Evolutionary conservation across 2,113 vertebrate species (phyloP).

Genomic region (Oryzias javanicus): DNA sequence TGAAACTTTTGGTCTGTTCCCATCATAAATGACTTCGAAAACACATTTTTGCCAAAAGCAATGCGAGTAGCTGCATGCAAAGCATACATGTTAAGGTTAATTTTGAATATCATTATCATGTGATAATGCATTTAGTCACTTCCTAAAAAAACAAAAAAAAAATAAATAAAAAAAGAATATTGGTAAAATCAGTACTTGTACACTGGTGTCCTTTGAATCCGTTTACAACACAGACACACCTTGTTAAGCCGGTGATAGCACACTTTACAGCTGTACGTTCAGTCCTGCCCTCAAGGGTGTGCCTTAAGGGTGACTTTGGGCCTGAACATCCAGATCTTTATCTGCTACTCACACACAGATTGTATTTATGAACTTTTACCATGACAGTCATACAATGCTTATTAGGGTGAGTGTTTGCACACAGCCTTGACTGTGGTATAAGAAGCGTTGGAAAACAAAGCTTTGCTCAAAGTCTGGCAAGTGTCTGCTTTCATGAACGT

Average conservation of each 20-base stretch:
- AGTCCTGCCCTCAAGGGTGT: constrained; percentile 52
- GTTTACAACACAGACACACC: constrained; percentile 51
- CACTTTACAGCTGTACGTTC: constrained; percentile 32
- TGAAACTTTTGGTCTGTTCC: background rate
- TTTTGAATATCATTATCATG: no score
- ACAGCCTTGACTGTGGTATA: background rate
- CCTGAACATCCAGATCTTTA: constrained; percentile 12
- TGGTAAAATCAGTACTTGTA: no score
- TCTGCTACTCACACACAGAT: background rate
- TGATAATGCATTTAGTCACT: no score
- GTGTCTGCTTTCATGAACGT: constrained; percentile 10
- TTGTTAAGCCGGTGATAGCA: constrained; percentile 43
- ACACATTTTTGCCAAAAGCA: background rate
- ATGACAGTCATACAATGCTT: no score
- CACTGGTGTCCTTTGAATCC: constrained; percentile 31
- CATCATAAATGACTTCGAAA: background rate
- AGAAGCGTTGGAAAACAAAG: no score
- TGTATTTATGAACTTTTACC: no score
- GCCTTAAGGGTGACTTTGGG: constrained; percentile 38
- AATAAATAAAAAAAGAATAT: no score
- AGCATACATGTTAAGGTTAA: no score
- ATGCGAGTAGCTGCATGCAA: background rate
- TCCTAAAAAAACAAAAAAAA: no score
- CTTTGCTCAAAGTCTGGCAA: no score
- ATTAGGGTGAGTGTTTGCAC: constrained; percentile 9